These are phyloP conservation scores for Metacarcinus magister DNA, from an alignment of 2,888 invertebrate genomes.

Conservation along the genomic window DNA sequence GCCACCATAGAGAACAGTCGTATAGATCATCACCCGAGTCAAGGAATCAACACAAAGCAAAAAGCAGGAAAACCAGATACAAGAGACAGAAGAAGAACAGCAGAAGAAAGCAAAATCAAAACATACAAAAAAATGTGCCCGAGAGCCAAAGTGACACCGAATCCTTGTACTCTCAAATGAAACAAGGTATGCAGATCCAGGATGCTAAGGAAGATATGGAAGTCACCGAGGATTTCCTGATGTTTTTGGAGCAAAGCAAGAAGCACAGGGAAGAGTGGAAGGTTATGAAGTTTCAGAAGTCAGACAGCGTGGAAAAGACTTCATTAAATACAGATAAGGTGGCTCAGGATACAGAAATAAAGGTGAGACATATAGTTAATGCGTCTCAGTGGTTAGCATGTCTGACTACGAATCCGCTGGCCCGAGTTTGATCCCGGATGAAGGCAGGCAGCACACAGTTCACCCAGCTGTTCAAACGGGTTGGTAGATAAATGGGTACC, in stretches of 20 bases:
- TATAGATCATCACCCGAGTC: not conserved
- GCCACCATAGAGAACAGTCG: not conserved
- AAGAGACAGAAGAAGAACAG: slow-evolving; percentile 46
- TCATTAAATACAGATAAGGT: not conserved
- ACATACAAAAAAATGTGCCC: not conserved
- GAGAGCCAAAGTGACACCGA: slow-evolving; percentile 69
- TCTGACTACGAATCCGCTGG: not conserved
- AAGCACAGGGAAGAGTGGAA: slow-evolving; percentile 73
- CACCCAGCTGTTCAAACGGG: no score
- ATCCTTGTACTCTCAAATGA: slow-evolving; percentile 70
- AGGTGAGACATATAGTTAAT: slow-evolving; percentile 21
- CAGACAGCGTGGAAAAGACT: not conserved
- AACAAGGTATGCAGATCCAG: slow-evolving; percentile 66
- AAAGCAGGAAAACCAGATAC: slow-evolving; percentile 5
- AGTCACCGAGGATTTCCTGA: slow-evolving; percentile 68
- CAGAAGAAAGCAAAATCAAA: not conserved
- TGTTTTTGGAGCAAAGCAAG: slow-evolving; percentile 67
- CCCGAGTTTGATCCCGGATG: no score
- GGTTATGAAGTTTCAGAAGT: not conserved
- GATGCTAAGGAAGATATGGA: slow-evolving; percentile 71
- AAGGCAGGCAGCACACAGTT: no score
- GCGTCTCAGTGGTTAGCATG: not conserved
- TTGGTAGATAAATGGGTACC: no score
- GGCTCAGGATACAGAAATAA: not conserved
- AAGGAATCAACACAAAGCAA: slow-evolving; percentile 23